Evolutionary conservation across 2,797 vertebrate genomes (phyloP).

Genomic region (Sebastolobus alascanus): DNA sequence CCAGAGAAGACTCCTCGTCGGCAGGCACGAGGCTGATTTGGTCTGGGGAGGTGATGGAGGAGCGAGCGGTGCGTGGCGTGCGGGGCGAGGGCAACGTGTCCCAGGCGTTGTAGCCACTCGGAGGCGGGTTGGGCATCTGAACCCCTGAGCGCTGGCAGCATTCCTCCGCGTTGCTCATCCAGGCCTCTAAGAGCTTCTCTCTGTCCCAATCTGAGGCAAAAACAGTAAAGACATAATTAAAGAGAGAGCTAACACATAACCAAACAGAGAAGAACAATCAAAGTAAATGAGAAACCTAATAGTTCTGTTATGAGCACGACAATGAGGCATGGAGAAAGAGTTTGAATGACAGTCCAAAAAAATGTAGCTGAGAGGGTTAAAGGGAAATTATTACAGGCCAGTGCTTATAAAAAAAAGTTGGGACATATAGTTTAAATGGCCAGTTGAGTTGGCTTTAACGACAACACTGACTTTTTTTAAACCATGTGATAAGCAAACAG

Average conservation of each 20-base stretch:
- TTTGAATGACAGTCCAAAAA: background rate
- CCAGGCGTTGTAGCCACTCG: slow-evolving; percentile 96
- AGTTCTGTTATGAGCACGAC: background rate
- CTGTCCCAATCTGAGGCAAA: slow-evolving; percentile 94
- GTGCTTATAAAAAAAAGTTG: background rate
- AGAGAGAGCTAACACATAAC: background rate
- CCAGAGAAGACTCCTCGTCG: slow-evolving; percentile 91
- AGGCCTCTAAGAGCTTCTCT: slow-evolving; percentile 97
- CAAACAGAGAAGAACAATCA: background rate
- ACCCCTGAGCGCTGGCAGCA: slow-evolving; percentile 99
- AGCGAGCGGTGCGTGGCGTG: slow-evolving; percentile 94
- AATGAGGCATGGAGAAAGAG: background rate
- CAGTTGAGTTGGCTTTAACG: background rate
- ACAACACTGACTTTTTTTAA: background rate
- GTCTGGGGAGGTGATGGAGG: slow-evolving; percentile 95
- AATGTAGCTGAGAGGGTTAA: background rate
- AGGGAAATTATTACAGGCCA: background rate
- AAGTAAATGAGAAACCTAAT: background rate
- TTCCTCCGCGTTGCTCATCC: slow-evolving; percentile 96
- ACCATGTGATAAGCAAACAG: slow-evolving; percentile 11
- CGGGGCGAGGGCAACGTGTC: slow-evolving; percentile 96
- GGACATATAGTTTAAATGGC: background rate
- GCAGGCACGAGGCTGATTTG: slow-evolving; percentile 94
- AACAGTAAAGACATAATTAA: slow-evolving; percentile 6
- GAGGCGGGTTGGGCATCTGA: slow-evolving; percentile 97